These are phyloP conservation scores for Pinctada fucata DNA, from an alignment of 2,888 invertebrate species.

Conservation along the genomic window DNA sequence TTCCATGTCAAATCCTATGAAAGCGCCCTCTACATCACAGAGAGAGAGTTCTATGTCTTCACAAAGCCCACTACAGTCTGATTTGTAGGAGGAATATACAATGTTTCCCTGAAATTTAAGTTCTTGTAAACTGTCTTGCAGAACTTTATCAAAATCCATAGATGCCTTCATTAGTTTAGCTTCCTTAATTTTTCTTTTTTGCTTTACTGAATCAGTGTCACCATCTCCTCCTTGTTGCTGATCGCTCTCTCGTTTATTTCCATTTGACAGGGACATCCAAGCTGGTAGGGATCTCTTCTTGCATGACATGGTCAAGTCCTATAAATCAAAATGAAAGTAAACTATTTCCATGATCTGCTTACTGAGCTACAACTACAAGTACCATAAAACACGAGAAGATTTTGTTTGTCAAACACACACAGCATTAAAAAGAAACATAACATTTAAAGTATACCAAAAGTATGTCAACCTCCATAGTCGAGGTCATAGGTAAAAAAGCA, in stretches of 20 bases:
- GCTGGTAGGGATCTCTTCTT: neutral
- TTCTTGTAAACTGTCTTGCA: conserved; percentile 48
- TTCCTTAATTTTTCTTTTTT: conserved; percentile 21
- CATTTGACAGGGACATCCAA: neutral
- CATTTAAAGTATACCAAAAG: no score
- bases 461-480: no score
- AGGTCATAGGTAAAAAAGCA: no score
- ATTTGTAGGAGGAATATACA: conserved; percentile 57
- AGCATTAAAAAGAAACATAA: no score
- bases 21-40: conserved; percentile 29
- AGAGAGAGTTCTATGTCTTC: conserved; percentile 55
- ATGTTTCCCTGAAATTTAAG: conserved; percentile 53
- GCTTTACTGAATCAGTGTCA: neutral
- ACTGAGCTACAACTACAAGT: no score
- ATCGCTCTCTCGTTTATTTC: neutral
- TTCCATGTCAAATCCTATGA: conserved; percentile 67
- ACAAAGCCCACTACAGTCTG: conserved; percentile 65
- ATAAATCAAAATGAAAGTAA: no score
- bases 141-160: conserved; percentile 25
- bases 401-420: no score
- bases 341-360: no score
- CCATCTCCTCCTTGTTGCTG: neutral
- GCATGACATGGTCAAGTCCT: neutral
- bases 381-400: no score
- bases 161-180: conserved; percentile 14